Evolutionary conservation across 1,140 invertebrate genomes (phyloP), one percentile per base, ranked within the genome.

Genomic region (Calephelis virginiensis): DNA sequence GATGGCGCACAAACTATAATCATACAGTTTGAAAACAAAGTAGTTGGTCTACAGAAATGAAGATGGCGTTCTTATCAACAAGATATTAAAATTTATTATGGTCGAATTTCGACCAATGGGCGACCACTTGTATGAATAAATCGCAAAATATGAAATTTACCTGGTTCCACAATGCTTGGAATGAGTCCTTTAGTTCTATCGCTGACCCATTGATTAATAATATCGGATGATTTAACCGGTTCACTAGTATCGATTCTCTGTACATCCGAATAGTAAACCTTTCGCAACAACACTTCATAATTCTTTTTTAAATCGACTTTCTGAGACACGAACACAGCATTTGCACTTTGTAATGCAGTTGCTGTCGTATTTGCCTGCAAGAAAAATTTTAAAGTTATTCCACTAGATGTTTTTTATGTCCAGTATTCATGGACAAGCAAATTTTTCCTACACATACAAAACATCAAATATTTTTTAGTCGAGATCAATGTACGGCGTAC

Each of bases 191-290:
- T 81, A 0, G 95, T 96, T 37, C 81, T 75, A 0, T 91, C 67
- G 10, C 81, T 84, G 6, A 94, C 93, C 95, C 95, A 96, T 14
- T 80, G 67, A 74, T 96, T 96, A 48, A 96, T 94, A 0, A 59
- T 49, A 3, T 84, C 61, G 0, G 90, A 83, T 0, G 91, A 77
- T 6, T 63, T 48, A 5, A 72, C 68, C 0, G 90, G 78, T 28
- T 93, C 73, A 0, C 48, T 56, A 68, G 95, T 95, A 75, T 95
- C 90, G 1, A 94, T 47, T 1, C 69, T 62, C 7, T 68, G 64
- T 6, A 92, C 53, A 37, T 86, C 76, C 0, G 92, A 77, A 8
- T 75, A 67, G 67, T 92, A 95, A 13, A 88, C 65, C 7, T 83
- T 77, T n/a, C 73, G 67, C 9, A 92, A 63, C 48, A 80, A 75